Conservation (phyloP, 2,888 invertebrate genomes). For the Cantharis rufa region DNA sequence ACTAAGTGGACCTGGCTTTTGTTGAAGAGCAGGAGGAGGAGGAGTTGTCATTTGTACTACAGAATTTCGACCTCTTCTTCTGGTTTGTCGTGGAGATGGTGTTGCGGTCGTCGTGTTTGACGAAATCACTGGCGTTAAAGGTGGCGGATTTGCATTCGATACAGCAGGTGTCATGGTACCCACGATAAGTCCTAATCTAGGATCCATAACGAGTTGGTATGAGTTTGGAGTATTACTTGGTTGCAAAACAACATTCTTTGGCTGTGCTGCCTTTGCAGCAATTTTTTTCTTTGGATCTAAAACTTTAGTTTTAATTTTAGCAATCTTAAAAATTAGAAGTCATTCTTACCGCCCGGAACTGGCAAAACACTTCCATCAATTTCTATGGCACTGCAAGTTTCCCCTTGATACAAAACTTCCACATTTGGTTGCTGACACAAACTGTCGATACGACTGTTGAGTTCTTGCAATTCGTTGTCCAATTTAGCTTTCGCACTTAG, state of each 20-base stretch:
- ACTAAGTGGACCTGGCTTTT: neutral
- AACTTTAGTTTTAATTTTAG: neutral
- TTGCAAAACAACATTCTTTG: slow-evolving; percentile 33
- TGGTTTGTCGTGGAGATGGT: slow-evolving; percentile 9
- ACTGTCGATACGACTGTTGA: slow-evolving; percentile 65
- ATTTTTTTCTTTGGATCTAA: slow-evolving; percentile 14
- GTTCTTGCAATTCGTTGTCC: slow-evolving; percentile 69
- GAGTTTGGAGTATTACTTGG: slow-evolving; percentile 32
- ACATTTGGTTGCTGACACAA: slow-evolving; percentile 64
- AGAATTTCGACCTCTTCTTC: slow-evolving; percentile 20
- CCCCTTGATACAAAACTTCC: slow-evolving; percentile 68
- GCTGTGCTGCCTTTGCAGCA: slow-evolving; percentile 12
- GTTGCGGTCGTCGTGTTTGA: slow-evolving; percentile 4
- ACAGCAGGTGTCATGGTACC: slow-evolving; percentile 50
- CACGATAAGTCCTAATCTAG: slow-evolving; percentile 56
- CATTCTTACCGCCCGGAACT: neutral
- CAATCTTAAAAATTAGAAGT: neutral
- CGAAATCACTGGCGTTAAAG: neutral
- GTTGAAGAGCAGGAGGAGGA: neutral
- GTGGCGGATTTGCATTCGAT: slow-evolving; percentile 12
- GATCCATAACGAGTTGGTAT: slow-evolving; percentile 60
- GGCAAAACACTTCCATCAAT: slow-evolving; percentile 44
- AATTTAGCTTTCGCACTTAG: slow-evolving; percentile 65
- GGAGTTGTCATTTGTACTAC: neutral
- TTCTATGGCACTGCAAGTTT: slow-evolving; percentile 68